Percentiles rank a stretch among this genome's conserved stretches.
Conservation (phyloP, 2,888 invertebrate species). For the Troides helena region DNA sequence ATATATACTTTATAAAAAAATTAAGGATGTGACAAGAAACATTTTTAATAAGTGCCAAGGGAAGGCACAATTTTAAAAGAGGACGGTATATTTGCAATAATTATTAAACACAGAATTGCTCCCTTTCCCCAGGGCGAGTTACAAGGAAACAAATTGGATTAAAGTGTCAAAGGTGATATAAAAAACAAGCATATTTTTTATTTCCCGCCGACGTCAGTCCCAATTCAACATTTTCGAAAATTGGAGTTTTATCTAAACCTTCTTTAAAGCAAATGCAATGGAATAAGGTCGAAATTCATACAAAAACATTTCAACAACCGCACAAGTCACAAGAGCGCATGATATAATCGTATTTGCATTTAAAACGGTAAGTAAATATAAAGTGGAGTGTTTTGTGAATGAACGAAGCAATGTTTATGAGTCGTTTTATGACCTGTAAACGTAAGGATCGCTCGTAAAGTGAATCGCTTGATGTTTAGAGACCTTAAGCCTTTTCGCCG, state of each 20-base stretch:
- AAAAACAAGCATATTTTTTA: slow-evolving; percentile 69
- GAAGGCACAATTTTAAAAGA: slow-evolving; percentile 13
- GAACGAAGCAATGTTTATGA: slow-evolving; percentile 71
- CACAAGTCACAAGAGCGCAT: slow-evolving; percentile 55
- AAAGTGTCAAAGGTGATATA: slow-evolving; percentile 80
- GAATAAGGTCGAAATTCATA: slow-evolving; percentile 46
- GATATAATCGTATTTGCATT: slow-evolving; percentile 73
- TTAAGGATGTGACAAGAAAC: neutral
- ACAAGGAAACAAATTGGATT: slow-evolving; percentile 78
- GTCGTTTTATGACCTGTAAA: slow-evolving; percentile 76
- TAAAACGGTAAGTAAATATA: slow-evolving; percentile 74
- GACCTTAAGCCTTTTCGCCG: slow-evolving; percentile 38
- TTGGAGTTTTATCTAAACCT: slow-evolving; percentile 34
- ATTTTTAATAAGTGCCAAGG: slow-evolving; percentile 17
- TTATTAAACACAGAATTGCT: slow-evolving; percentile 69
- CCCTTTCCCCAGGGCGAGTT: slow-evolving; percentile 71
- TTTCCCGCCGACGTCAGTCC: slow-evolving; percentile 61
- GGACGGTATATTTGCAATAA: slow-evolving; percentile 64
- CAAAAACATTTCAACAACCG: slow-evolving; percentile 41
- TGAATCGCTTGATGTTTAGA: slow-evolving; percentile 62
- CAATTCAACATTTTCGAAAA: slow-evolving; percentile 36
- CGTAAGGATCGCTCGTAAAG: slow-evolving; percentile 75
- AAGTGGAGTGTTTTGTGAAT: slow-evolving; percentile 69
- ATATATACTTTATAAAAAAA: neutral
- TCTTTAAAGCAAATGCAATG: slow-evolving; percentile 30